phyloP scores from a whole-genome alignment of 2,888 invertebrate genomes.

The Crepidodera aurea region DNA sequence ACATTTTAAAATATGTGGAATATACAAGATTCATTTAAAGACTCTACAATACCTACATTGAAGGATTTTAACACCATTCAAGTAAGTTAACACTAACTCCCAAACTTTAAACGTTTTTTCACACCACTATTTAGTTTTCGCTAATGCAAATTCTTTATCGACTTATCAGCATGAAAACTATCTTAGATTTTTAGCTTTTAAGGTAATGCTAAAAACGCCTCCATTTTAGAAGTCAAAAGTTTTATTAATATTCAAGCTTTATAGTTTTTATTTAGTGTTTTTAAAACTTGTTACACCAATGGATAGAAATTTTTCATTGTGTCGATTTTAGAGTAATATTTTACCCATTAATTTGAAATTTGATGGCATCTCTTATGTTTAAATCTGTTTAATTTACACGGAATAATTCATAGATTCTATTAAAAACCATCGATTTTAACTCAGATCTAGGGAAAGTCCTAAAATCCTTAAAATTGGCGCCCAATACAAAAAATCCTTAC shows the following conservation, averaged over 20 bases:
- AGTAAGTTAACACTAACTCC: conserved; percentile 60
- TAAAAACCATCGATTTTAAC: too few relatives aligned
- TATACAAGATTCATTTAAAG: conserved; percentile 53
- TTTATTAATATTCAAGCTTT: neutral
- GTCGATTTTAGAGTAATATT: too few relatives aligned
- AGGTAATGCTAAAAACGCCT: conserved; percentile 2
- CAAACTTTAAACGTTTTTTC: conserved; percentile 50
- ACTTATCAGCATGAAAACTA: conserved; percentile 22
- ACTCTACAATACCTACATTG: conserved; percentile 50
- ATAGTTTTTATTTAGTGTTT: neutral
- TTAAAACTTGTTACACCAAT: too few relatives aligned
- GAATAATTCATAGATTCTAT: too few relatives aligned
- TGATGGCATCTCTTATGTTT: too few relatives aligned
- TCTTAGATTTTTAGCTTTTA: conserved; percentile 18
- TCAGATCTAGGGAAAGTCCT: too few relatives aligned
- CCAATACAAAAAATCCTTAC: too few relatives aligned
- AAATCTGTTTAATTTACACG: too few relatives aligned
- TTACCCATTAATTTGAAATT: too few relatives aligned
- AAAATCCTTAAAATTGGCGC: too few relatives aligned
- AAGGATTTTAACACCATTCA: conserved; percentile 57
- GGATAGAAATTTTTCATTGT: too few relatives aligned
- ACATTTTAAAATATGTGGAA: conserved; percentile 31
- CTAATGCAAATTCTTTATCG: conserved; percentile 33
- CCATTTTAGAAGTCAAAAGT: conserved; percentile 6
- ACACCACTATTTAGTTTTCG: conserved; percentile 42